Evolutionary conservation across 2,888 invertebrate species (phyloP).

Genomic region (Odontocolon sp.): DNA sequence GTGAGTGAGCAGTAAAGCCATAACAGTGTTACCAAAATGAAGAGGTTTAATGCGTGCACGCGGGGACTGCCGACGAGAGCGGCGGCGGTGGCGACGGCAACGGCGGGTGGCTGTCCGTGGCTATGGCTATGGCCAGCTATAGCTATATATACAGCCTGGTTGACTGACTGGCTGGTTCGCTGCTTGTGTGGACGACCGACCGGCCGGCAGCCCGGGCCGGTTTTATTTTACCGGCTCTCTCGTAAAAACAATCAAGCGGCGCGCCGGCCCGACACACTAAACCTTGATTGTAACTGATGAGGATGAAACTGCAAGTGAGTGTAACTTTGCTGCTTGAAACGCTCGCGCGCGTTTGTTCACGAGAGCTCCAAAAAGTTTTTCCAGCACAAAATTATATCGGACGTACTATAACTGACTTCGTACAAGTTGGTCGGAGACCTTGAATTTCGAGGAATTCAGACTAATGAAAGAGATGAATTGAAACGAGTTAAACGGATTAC

Average conservation of each 20-base stretch:
- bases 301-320: slow-evolving; percentile 66
- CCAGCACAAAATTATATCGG: slow-evolving; percentile 33
- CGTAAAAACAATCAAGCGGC: slow-evolving; percentile 79
- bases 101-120: slow-evolving; percentile 54
- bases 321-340: slow-evolving; percentile 45
- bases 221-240: slow-evolving; percentile 66
- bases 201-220: slow-evolving; percentile 47
- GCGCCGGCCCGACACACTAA: slow-evolving; percentile 71
- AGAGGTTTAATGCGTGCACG: slow-evolving; percentile 75
- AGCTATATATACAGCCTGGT: too few species aligned
- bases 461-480: slow-evolving; percentile 20
- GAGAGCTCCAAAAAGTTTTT: slow-evolving; percentile 38
- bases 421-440: neutral
- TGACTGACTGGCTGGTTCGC: slow-evolving; percentile 51
- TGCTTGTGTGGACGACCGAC: slow-evolving; percentile 19
- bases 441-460: slow-evolving; percentile 12
- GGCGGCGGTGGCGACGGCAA: slow-evolving; percentile 43
- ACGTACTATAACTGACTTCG: slow-evolving; percentile 1
- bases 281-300: slow-evolving; percentile 77
- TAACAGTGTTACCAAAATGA: slow-evolving; percentile 78
- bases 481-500: slow-evolving; percentile 9
- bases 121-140: slow-evolving; percentile 65
- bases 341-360: slow-evolving; percentile 13
- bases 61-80: slow-evolving; percentile 54
- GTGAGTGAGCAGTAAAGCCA: slow-evolving; percentile 72